Evolutionary conservation across 2,113 vertebrate genomes (phyloP), one percentile per base, ranked within the genome.

Genomic region (Limanda limanda): DNA sequence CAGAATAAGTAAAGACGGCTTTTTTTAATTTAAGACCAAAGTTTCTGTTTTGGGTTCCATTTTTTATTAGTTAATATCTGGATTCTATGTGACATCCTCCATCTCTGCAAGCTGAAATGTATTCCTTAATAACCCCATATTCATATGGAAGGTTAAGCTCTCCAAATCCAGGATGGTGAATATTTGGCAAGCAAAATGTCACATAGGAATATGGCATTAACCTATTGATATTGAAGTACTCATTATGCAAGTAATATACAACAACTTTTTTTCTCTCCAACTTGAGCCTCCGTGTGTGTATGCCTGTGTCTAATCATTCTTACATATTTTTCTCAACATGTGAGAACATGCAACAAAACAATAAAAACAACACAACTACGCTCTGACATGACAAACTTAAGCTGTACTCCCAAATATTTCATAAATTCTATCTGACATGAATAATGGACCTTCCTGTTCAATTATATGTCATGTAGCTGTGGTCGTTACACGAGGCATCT

Each of bases 111-210:
- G 71, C 68, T 68, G 58, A 66, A 76, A 86, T 81, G 71, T 71
- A 83, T 87, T 89, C 90, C 87, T 89, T 76, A 90, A 84, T 88
- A 86, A 79, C 81, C 72, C 78, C 68, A 60, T 73, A 78, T 71
- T 86, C 81, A 89, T 89, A 87, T 86, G 61, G 83, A 87, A 87
- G 76, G 79, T 88, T 88, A 87, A 88, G 84, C 85, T 85, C 58
- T 70, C 69, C 35, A 88, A 90, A 92, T 84, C 82, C 85, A 68
- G 69, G 62, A 89, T 72, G 69, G 83, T 51, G 86, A 89, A 88
- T 92, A 91, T 92, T 90, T 89, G 83, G 63, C 81, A 76, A 82
- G 88, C 75, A 82, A 92, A 93, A 92, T 92, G 91, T 92, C 92
- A 93, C 79, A 81, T 51, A 56, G 74, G 79, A 90, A 87, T 85